These are phyloP conservation scores for Lepisosteus osseus DNA, from an alignment of 2,113 vertebrate genomes.

Conservation along the genomic window DNA sequence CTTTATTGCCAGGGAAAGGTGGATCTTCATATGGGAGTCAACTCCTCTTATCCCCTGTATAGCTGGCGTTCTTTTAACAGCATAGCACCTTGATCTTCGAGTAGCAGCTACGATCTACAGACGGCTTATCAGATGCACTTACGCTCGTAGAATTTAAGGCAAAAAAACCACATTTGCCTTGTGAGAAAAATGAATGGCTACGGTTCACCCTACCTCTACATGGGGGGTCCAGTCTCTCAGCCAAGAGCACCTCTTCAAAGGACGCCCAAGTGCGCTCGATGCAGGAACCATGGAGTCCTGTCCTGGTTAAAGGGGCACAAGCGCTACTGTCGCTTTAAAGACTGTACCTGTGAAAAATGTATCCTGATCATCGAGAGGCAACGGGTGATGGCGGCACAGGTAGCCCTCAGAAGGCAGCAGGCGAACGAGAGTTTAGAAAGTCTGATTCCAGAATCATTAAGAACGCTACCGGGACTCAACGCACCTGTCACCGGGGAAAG, in stretches of 20 bases:
- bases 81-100: constrained; percentile 41
- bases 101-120: constrained; percentile 21
- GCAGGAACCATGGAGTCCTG: constrained; percentile 92
- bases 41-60: constrained; percentile 50
- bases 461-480: constrained; percentile 71
- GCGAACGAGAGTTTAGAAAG: constrained; percentile 93
- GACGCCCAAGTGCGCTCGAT: constrained; percentile 92
- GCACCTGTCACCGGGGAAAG: constrained; percentile 39
- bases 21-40: constrained; percentile 45
- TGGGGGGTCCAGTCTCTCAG: constrained; percentile 89
- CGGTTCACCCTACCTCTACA: constrained; percentile 91
- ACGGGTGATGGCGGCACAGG: constrained; percentile 95
- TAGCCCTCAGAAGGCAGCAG: constrained; percentile 89
- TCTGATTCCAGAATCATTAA: constrained; percentile 85
- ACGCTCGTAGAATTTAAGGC: too few relatives aligned
- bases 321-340: constrained; percentile 94
- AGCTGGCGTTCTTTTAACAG: constrained; percentile 28
- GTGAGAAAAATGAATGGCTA: constrained; percentile 81
- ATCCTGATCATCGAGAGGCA: constrained; percentile 95
- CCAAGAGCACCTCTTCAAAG: constrained; percentile 85
- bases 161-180: constrained; percentile 6
- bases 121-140: constrained; percentile 12
- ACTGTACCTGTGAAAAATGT: constrained; percentile 96
- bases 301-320: constrained; percentile 97
- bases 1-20: constrained; percentile 48